Conservation (phyloP, 2,888 invertebrate genomes). For the Tipula unca region DNA sequence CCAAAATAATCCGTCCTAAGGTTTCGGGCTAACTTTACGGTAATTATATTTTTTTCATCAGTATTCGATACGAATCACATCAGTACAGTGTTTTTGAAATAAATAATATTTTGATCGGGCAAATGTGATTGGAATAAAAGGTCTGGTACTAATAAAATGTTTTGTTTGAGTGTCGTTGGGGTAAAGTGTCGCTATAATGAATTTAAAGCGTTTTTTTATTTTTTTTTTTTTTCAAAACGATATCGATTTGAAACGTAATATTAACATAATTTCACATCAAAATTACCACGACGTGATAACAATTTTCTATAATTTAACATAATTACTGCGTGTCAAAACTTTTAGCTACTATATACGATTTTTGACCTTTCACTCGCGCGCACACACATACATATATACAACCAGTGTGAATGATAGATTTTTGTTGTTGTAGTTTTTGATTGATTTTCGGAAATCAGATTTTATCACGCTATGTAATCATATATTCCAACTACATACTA, state of each 20-base stretch:
- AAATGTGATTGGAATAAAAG: too few relatives aligned
- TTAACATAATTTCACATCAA: not conserved
- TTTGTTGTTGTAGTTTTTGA: not conserved
- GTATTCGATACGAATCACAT: too few relatives aligned
- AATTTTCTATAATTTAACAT: not conserved
- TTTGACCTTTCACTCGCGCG: not conserved
- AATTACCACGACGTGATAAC: not conserved
- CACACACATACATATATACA: not conserved
- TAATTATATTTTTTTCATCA: too few relatives aligned
- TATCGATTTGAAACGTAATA: not conserved
- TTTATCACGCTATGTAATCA: not conserved
- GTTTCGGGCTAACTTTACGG: too few relatives aligned
- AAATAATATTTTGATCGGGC: too few relatives aligned
- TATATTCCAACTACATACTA: too few relatives aligned
- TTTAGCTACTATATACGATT: not conserved
- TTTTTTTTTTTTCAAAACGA: not conserved
- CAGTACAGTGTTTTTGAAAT: too few relatives aligned
- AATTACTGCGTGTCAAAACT: not conserved
- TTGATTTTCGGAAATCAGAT: not conserved
- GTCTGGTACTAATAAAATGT: too few relatives aligned
- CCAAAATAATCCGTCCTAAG: too few relatives aligned
- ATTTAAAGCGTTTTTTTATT: not conserved
- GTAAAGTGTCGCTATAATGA: not conserved
- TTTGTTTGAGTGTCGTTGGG: too few relatives aligned
- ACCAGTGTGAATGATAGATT: not conserved